These are phyloP conservation scores for Rhaphigaster nebulosa DNA, from an alignment of 2,888 invertebrate genomes.

Conservation along the genomic window DNA sequence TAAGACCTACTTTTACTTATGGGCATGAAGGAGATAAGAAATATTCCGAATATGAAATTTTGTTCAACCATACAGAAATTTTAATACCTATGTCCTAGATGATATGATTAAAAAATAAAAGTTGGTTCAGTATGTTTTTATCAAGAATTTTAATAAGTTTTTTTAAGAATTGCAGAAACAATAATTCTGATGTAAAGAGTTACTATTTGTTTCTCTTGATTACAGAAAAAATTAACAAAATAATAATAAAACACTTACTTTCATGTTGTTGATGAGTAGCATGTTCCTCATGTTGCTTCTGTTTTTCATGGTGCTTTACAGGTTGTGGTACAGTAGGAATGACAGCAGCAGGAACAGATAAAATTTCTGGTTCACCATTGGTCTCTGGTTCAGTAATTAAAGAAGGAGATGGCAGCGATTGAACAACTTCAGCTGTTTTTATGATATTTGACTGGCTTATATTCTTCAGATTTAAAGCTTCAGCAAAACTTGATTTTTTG, in stretches of 20 bases:
- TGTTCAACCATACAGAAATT: too few species aligned
- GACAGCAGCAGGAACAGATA: not conserved
- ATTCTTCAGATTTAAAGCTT: slow-evolving; percentile 28
- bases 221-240: not conserved
- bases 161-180: too few species aligned
- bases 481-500: slow-evolving; percentile 51
- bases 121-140: too few species aligned
- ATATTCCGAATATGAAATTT: too few species aligned
- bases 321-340: not conserved
- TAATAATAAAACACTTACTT: slow-evolving; percentile 13
- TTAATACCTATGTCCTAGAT: too few species aligned
- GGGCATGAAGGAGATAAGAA: too few species aligned
- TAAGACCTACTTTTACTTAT: too few species aligned
- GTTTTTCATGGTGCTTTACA: slow-evolving; percentile 35
- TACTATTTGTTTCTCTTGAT: not conserved
- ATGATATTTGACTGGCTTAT: slow-evolving; percentile 6
- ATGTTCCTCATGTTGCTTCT: not conserved
- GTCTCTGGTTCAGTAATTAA: slow-evolving; percentile 33
- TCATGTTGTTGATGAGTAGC: not conserved
- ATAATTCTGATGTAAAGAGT: not conserved
- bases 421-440: not conserved
- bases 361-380: slow-evolving; percentile 46
- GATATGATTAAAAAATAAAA: too few species aligned
- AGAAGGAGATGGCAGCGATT: not conserved
- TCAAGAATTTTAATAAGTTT: too few species aligned